Evolutionary conservation across 2,797 vertebrate genomes (phyloP).

Genomic region (Xiphophorus birchmanni): DNA sequence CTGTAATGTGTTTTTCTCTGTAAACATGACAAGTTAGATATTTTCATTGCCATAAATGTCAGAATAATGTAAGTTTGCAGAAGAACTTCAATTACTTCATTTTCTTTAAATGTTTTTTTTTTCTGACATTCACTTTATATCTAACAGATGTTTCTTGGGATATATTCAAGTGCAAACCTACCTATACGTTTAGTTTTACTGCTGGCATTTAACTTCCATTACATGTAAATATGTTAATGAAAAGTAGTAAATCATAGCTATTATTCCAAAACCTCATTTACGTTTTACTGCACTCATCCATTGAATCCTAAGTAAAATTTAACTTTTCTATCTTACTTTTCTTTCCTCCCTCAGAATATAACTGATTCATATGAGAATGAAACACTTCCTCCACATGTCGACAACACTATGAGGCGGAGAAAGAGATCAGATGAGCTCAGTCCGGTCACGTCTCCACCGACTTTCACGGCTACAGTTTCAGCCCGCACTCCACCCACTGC

Average conservation of each 20-base stretch:
- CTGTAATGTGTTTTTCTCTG: background rate
- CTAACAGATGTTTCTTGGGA: background rate
- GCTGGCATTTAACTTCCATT: background rate
- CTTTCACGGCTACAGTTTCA: conserved; percentile 78
- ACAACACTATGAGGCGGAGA: conserved; percentile 57
- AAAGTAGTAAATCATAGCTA: background rate
- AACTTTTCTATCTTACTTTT: background rate
- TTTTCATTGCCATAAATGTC: background rate
- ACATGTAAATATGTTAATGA: background rate
- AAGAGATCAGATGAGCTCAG: conserved; percentile 85
- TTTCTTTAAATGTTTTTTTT: background rate
- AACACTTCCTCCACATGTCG: conserved; percentile 60
- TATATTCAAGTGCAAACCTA: background rate
- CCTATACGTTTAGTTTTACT: background rate
- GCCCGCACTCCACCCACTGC: conserved; percentile 49
- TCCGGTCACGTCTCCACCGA: conserved; percentile 71
- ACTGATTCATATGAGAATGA: conserved; percentile 62
- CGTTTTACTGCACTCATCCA: background rate
- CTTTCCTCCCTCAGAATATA: conserved; percentile 72
- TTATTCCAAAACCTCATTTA: background rate
- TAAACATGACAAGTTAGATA: background rate
- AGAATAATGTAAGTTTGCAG: background rate
- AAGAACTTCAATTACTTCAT: background rate
- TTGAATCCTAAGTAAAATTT: background rate
- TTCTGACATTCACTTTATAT: background rate